phyloP scores from a whole-genome alignment of 2,888 invertebrate genomes.

The Noctua comes region DNA sequence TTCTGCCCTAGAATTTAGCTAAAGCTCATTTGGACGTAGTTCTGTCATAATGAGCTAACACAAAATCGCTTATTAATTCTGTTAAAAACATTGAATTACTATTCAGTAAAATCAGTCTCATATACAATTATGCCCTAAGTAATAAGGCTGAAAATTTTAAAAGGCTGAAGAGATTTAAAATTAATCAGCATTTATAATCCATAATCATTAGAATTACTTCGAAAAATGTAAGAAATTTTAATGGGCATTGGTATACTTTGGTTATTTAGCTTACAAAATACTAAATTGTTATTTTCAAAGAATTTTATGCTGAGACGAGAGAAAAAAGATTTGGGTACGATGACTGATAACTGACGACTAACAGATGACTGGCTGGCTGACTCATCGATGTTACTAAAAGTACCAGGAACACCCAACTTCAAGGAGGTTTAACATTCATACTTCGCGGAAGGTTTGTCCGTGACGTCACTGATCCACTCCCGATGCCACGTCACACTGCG shows the following conservation, averaged over 20 bases:
- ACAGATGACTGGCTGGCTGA: slow-evolving; percentile 29
- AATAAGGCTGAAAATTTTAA: too few relatives aligned
- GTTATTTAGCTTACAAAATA: background rate
- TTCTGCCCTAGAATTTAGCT: slow-evolving; percentile 30
- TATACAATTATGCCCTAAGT: too few relatives aligned
- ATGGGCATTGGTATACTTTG: too few relatives aligned
- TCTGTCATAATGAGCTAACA: too few relatives aligned
- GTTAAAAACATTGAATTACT: background rate
- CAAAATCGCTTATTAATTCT: too few relatives aligned
- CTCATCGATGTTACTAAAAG: slow-evolving; percentile 23
- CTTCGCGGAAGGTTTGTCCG: background rate
- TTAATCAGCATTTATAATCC: too few relatives aligned
- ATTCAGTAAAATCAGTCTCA: too few relatives aligned
- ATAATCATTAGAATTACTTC: background rate
- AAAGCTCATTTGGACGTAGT: background rate
- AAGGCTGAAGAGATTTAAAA: too few relatives aligned
- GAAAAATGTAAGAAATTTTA: background rate
- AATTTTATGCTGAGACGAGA: background rate
- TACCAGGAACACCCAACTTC: slow-evolving; percentile 33
- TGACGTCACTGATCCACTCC: slow-evolving; percentile 49
- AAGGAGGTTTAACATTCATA: slow-evolving; percentile 2
- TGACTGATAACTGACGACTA: too few relatives aligned
- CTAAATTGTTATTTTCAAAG: slow-evolving; percentile 8
- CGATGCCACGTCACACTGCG: slow-evolving; percentile 13
- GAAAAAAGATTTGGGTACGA: slow-evolving; percentile 14